Base-by-base conservation (phyloP, 2,113 vertebrate genomes). In the Semnornis frantzii region DNA sequence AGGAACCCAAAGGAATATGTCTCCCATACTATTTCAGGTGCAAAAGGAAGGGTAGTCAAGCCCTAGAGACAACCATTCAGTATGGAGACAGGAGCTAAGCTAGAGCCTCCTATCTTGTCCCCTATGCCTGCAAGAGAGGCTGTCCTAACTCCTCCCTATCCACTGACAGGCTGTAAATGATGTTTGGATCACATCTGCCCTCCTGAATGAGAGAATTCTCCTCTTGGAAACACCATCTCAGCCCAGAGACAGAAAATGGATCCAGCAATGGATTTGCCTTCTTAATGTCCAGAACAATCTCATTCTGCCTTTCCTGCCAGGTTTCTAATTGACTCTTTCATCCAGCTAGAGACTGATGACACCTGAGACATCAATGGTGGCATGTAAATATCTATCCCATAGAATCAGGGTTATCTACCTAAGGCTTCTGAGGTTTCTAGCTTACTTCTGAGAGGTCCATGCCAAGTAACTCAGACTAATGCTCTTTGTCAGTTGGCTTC, bases 401-500 rank as follows among this genome's bases (percentile, higher is more conserved):
- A 74, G 52, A 85, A 66, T 91, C 62, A 83, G 34, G 27, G 44
- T 63, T 89, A 76, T 70, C 30, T 33, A 59, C 46, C 62, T 19
- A 63, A 79, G 68, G 18, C 31, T 85, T 89, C 79, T 92, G 75
- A 57, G 68, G 57, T 85, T 76, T 82, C 63, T 27, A 28, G 34
- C 63, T 94, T 80, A 68, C 72, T 83, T 87, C 82, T 87, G 68
- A 89, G 60, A 82, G 46, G 60, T 91, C 34, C 60, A 65, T 37
- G 37, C 74, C 70, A 52, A 91, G 64, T 72, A 94, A 78, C 70
- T 84, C 34, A 52, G 66, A 50, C 31, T 91, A 93, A 92, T 79
- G 71, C 50, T 82, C 30, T 54, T 39, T 69, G 76, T 79, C 92
- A 89, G 63, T 24, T 82, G 55, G 91, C 68, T 96, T 94, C 82